Conservation (phyloP, 2,113 vertebrate genomes). For the Chloroceryle aenea region DNA sequence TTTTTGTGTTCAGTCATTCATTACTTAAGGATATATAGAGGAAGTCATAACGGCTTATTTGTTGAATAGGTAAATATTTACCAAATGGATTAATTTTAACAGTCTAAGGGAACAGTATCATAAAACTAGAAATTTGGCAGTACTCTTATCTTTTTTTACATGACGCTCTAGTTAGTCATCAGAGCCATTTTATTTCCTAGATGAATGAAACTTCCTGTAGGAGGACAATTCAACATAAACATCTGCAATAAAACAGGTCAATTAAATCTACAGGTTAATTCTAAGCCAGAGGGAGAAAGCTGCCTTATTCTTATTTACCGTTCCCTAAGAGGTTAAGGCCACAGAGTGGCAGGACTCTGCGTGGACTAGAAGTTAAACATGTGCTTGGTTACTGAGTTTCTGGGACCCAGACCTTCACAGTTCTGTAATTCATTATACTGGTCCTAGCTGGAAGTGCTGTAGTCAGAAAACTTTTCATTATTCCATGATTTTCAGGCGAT, state of each 20-base stretch:
- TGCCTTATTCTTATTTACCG: background rate
- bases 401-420: background rate
- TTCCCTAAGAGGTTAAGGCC: background rate
- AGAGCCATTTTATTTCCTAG: background rate
- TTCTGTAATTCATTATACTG: background rate
- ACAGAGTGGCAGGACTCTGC: background rate
- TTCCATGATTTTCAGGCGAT: background rate
- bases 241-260: background rate
- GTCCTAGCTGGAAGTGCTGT: background rate
- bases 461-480: background rate
- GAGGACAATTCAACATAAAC: background rate
- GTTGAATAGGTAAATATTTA: conserved; percentile 16
- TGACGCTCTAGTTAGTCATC: background rate
- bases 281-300: background rate
- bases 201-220: background rate
- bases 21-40: background rate
- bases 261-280: background rate
- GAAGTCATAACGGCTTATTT: background rate
- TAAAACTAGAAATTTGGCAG: background rate
- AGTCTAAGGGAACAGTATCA: background rate
- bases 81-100: background rate
- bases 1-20: conserved; percentile 1
- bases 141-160: background rate
- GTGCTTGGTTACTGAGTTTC: background rate
- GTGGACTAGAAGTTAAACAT: background rate